Percentiles rank a stretch among this genome's conserved stretches.
Conservation (phyloP, 2,888 invertebrate genomes). For the Drosophila borborema region DNA sequence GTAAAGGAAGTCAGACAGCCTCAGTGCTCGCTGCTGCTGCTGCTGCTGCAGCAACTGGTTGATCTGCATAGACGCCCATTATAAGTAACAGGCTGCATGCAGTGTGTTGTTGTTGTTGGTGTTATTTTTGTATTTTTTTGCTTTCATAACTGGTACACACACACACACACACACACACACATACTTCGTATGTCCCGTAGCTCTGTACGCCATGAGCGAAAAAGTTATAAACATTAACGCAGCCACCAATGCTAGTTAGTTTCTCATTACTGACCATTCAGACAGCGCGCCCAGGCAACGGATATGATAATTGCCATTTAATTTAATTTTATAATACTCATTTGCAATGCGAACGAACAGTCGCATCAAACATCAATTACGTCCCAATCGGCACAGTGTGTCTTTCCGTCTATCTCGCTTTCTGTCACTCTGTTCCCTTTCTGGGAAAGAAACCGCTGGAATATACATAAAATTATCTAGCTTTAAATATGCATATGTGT, state of each 20-base stretch:
- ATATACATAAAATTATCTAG: conserved; percentile 1
- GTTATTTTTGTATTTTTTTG: conserved; percentile 22
- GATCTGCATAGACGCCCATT: conserved; percentile 65
- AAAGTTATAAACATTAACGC: conserved; percentile 59
- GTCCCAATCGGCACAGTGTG: conserved; percentile 40
- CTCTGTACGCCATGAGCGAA: conserved; percentile 25
- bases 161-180: no score
- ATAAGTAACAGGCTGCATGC: conserved; percentile 46
- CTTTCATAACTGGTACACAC: conserved; percentile 50
- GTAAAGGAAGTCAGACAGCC: conserved; percentile 62
- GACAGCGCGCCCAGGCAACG: conserved; percentile 35
- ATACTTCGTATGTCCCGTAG: neutral
- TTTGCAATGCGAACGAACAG: conserved; percentile 32
- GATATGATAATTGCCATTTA: conserved; percentile 64
- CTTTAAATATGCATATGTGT: neutral
- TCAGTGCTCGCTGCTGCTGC: conserved; percentile 10
- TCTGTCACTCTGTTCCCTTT: conserved; percentile 12
- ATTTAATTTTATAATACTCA: conserved; percentile 52
- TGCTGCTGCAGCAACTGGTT: conserved; percentile 52
- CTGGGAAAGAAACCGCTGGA: neutral
- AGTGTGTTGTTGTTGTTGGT: conserved; percentile 20
- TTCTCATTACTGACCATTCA: conserved; percentile 59
- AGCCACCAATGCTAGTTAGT: conserved; percentile 52
- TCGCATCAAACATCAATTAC: conserved; percentile 31
- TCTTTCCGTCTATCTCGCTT: conserved; percentile 10